Base-by-base conservation (phyloP, 1,140 invertebrate species). In the Plodia interpunctella region DNA sequence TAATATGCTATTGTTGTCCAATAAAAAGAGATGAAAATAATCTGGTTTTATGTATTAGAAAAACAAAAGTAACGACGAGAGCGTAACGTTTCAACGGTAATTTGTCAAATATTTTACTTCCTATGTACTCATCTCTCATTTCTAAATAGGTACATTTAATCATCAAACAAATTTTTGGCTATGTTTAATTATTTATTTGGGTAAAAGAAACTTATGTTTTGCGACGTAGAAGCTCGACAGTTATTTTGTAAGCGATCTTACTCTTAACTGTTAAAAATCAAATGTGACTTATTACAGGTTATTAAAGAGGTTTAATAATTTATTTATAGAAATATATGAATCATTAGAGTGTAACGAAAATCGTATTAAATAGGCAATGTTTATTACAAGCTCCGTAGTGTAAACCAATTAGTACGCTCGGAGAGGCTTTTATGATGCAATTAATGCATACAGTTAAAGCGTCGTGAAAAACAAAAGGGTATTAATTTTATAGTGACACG, bases 401-500 rank as follows among this genome's bases (percentile, higher is more conserved):
- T 73, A 76, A 76, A 75, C 71, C 66, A 80, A 83, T 80, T 81
- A 83, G 60, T 63, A 70, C 52, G 67, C 56, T 52, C 55, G 59
- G 68, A n/a, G 71, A 72, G 58, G 72, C 74, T 74, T 80, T 78
- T 73, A 74, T 70, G 65, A 77, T 72, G 59, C 70, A 74, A 77
- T 79, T 77, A 81, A 72, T 77, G 68, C 56, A 66, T 68, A 62
- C 66, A 68, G 71, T 72, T 70, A 72, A 74, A 80, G 74, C 74
- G 62, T 76, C 60, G 68, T 68, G 68, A 81, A 82, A 81, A 82
- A 81, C 72, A 75, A 77, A 81, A 56, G 61, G 60, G 64, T 73
- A 79, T 82, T 74, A 75, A 80, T 82, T 80, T 76, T 68, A 82
- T 71, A 76, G 61, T 74, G 74, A 75, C 76, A 75, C 55, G 74